Evolutionary conservation across 2,797 vertebrate genomes (phyloP).

Genomic region (Sylvilagus floridanus): DNA sequence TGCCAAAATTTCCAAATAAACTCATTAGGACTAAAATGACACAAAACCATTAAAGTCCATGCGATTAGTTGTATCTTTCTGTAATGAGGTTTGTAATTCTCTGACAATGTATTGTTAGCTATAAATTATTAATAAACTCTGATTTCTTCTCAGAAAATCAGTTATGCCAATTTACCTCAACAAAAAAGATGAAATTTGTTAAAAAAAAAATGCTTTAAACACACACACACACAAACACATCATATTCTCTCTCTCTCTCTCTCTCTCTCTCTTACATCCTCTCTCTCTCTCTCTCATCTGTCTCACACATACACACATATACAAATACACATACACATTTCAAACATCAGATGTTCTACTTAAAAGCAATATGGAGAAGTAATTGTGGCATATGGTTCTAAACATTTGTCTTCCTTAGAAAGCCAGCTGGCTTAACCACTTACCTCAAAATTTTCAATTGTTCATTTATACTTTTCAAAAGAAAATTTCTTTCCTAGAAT

Average conservation of each 20-base stretch:
- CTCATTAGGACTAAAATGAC: not conserved
- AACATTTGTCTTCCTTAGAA: conserved; percentile 52
- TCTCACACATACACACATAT: not conserved
- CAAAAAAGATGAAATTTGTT: not conserved
- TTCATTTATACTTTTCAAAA: conserved; percentile 50
- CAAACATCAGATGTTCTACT: conserved; percentile 20
- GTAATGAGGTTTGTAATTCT: not conserved
- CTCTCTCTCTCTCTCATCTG: too few relatives aligned
- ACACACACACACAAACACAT: not conserved
- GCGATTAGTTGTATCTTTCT: not conserved
- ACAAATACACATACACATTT: not conserved
- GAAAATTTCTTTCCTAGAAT: conserved; percentile 24
- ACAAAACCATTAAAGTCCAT: not conserved
- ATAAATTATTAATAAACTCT: not conserved
- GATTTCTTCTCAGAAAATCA: conserved; percentile 36
- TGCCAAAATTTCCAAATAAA: conserved; percentile 21
- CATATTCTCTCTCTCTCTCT: too few relatives aligned
- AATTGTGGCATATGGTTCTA: conserved; percentile 37
- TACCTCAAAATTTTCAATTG: not conserved
- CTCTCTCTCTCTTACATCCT: too few relatives aligned
- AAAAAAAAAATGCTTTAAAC: conserved; percentile 3
- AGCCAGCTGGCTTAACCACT: conserved; percentile 31
- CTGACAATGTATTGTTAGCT: not conserved
- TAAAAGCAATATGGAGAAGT: not conserved
- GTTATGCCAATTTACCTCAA: conserved; percentile 14